phyloP scores from a whole-genome alignment of 2,113 vertebrate genomes.

The Hydrolagus affinis region DNA sequence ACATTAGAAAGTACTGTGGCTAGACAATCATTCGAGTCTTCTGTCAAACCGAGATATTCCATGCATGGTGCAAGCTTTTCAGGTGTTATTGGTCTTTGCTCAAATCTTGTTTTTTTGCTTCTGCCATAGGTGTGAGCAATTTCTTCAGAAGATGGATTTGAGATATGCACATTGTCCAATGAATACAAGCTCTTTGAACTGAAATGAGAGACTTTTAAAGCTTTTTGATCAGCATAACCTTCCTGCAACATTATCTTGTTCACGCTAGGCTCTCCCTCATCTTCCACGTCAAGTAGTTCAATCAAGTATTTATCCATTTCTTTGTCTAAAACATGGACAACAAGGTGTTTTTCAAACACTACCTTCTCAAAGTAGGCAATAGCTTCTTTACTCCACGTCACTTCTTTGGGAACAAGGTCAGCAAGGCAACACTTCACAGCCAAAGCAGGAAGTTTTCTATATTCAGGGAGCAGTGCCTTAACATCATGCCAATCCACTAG shows the following conservation, averaged over 20 bases:
- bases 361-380: conserved; percentile 64
- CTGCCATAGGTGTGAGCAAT: background rate
- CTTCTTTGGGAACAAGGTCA: conserved; percentile 53
- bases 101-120: background rate
- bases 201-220: conserved; percentile 35
- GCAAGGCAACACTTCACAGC: conserved; percentile 70
- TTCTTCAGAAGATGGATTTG: conserved; percentile 25
- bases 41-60: background rate
- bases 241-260: conserved; percentile 57
- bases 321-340: conserved; percentile 53
- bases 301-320: conserved; percentile 54
- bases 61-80: background rate
- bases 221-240: conserved; percentile 55
- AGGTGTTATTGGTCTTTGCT: conserved; percentile 10
- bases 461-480: conserved; percentile 58
- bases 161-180: background rate
- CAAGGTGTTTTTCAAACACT: conserved; percentile 63
- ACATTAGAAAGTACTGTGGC: background rate
- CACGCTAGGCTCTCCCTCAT: conserved; percentile 59
- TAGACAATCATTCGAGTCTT: background rate
- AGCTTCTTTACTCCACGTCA: conserved; percentile 62
- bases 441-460: conserved; percentile 59
- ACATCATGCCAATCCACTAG: conserved; percentile 52
- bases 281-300: conserved; percentile 60
- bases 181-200: conserved; percentile 2